These are phyloP conservation scores for Chiloscyllium punctatum DNA, from an alignment of 2,797 vertebrate genomes.

Conservation along the genomic window DNA sequence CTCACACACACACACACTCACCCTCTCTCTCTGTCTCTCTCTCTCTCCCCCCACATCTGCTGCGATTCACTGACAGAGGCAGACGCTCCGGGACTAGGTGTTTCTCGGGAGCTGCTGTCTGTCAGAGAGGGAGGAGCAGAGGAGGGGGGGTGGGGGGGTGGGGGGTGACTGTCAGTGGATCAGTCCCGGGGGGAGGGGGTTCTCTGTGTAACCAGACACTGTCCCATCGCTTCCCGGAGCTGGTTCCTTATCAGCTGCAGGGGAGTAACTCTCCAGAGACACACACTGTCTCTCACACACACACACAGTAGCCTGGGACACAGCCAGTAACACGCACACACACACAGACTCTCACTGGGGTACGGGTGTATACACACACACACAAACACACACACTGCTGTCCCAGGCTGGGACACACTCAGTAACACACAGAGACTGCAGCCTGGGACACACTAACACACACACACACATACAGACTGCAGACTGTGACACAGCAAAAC, in stretches of 20 bases:
- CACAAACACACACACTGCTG: too few relatives aligned
- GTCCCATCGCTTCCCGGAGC: neutral
- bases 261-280: neutral
- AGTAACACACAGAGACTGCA: too few relatives aligned
- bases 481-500: too few relatives aligned
- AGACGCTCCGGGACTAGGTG: neutral
- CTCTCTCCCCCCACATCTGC: neutral
- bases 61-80: neutral
- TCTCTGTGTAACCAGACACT: conserved; percentile 28
- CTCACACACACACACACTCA: too few relatives aligned
- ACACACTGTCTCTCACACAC: neutral
- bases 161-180: neutral
- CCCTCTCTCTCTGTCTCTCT: too few relatives aligned
- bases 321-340: neutral
- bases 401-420: too few relatives aligned
- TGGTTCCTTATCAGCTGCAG: neutral
- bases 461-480: too few relatives aligned
- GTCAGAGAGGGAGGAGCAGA: neutral
- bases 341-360: too few relatives aligned
- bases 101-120: neutral
- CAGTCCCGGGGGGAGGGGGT: neutral
- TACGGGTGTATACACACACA: too few relatives aligned
- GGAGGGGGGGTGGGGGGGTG: neutral
- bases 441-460: too few relatives aligned
- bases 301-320: too few relatives aligned